phyloP scores from a whole-genome alignment of 2,888 invertebrate genomes.

The Embidobia sp. region DNA sequence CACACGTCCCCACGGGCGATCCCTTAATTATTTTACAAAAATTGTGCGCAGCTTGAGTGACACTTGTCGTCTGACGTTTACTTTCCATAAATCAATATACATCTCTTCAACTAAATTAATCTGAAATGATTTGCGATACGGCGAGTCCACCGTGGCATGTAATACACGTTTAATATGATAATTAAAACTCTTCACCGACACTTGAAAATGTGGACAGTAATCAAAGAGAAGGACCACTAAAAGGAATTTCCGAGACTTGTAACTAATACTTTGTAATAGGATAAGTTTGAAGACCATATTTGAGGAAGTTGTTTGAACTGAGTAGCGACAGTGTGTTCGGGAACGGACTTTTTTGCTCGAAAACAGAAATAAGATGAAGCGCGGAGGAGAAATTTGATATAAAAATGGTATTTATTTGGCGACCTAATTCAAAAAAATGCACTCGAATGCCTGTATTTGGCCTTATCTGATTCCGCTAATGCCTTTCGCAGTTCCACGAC shows the following conservation, averaged over 20 bases:
- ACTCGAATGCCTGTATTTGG: constrained; percentile 12
- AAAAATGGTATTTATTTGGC: constrained; percentile 29
- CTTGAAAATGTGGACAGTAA: constrained; percentile 34
- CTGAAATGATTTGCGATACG: constrained; percentile 4
- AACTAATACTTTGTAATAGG: constrained; percentile 49
- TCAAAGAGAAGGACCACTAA: constrained; percentile 34
- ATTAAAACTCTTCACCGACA: constrained; percentile 25
- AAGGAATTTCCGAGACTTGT: constrained; percentile 40
- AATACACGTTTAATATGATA: constrained; percentile 34
- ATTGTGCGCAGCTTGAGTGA: constrained; percentile 1
- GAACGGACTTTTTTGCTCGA: background rate
- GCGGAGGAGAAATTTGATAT: constrained; percentile 21
- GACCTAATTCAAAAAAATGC: constrained; percentile 41
- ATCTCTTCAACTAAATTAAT: constrained; percentile 14
- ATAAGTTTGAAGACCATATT: constrained; percentile 38
- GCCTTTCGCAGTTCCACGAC: constrained; percentile 26
- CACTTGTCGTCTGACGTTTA: constrained; percentile 7
- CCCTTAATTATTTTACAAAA: constrained; percentile 26
- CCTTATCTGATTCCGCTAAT: constrained; percentile 42
- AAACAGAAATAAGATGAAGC: constrained; percentile 27
- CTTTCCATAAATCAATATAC: background rate
- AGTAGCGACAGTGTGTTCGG: constrained; percentile 1
- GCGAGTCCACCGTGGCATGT: background rate
- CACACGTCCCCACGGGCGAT: constrained; percentile 14
- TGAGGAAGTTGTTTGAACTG: constrained; percentile 15